Conservation (phyloP, 2,113 vertebrate species). For the Sus scrofa region DNA sequence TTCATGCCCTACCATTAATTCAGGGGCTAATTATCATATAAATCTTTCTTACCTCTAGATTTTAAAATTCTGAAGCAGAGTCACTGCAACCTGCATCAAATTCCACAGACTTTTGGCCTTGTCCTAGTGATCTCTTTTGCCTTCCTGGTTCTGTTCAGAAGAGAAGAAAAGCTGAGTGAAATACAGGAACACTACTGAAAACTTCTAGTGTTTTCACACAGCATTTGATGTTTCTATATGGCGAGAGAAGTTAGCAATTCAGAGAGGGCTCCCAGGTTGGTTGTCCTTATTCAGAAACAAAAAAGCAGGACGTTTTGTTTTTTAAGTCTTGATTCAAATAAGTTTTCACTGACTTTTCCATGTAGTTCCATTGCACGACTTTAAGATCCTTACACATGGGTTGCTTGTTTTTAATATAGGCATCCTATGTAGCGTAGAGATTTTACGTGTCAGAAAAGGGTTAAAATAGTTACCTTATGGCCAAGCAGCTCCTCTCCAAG, state of each 20-base stretch:
- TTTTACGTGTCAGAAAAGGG: not conserved
- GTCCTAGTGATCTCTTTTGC: not conserved
- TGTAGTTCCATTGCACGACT: not conserved
- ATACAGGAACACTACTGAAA: not conserved
- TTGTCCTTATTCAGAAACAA: not conserved
- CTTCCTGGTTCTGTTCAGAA: not conserved
- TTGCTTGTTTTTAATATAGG: slow-evolving; percentile 19
- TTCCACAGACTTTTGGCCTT: not conserved
- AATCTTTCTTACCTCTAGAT: not conserved
- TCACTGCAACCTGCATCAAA: not conserved
- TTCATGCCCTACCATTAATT: not conserved
- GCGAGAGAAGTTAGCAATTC: not conserved
- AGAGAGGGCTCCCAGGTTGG: not conserved
- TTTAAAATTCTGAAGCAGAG: not conserved
- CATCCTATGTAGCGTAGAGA: not conserved
- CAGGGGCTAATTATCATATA: slow-evolving; percentile 16
- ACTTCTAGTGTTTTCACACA: not conserved
- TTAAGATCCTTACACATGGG: not conserved
- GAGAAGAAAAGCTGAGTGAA: not conserved
- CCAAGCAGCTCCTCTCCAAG: too few species aligned
- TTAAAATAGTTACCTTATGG: too few species aligned
- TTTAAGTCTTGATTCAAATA: not conserved
- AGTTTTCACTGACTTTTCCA: not conserved
- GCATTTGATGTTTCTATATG: not conserved
- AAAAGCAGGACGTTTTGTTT: not conserved